These are phyloP conservation scores for Chamaetylas fuelleborni DNA, from an alignment of 2,113 vertebrate species.

Conservation along the genomic window DNA sequence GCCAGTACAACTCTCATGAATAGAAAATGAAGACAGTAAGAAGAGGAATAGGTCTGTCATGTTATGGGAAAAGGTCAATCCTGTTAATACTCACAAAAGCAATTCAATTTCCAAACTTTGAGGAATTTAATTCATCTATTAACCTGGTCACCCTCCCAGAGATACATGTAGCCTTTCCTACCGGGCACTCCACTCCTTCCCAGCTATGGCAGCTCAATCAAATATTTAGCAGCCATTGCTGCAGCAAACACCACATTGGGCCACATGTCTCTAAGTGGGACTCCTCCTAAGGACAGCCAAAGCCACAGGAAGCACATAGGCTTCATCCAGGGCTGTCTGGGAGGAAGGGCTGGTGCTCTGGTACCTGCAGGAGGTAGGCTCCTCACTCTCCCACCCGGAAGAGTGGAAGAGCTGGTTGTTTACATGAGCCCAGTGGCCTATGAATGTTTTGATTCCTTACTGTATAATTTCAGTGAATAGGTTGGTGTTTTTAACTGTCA, in stretches of 20 bases:
- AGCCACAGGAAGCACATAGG: fast-evolving
- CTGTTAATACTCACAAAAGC: not conserved
- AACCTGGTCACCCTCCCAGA: not conserved
- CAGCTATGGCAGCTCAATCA: not conserved
- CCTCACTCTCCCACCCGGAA: not conserved
- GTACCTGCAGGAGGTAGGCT: not conserved
- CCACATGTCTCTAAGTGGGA: not conserved
- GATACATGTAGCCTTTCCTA: not conserved
- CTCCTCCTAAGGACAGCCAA: not conserved
- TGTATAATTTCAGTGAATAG: not conserved
- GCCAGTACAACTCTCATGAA: not conserved
- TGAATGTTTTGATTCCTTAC: not conserved
- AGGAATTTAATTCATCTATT: not conserved
- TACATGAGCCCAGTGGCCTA: not conserved
- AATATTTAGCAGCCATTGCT: not conserved
- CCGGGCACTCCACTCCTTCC: not conserved
- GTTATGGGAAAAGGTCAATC: not conserved
- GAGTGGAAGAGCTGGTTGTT: not conserved
- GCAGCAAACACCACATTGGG: not conserved
- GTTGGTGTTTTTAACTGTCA: not conserved
- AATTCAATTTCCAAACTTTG: not conserved
- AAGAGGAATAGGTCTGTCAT: not conserved
- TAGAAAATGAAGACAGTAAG: not conserved
- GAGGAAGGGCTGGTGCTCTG: not conserved
- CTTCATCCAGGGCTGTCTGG: not conserved